These are phyloP conservation scores for Mugil cephalus DNA, from an alignment of 2,113 vertebrate genomes.

Conservation along the genomic window DNA sequence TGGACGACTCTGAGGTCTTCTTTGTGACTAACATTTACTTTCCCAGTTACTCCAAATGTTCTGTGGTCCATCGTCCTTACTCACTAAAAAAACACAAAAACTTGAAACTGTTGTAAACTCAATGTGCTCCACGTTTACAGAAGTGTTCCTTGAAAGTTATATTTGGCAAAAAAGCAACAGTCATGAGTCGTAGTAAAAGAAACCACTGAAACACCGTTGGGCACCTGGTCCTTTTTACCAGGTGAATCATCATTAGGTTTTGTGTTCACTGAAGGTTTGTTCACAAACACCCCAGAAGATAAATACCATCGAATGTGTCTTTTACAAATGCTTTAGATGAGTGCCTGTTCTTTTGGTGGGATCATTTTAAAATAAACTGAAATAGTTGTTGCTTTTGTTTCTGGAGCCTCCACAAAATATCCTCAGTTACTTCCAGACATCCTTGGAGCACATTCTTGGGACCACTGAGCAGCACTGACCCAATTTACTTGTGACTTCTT, in stretches of 20 bases:
- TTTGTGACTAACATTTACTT: constrained; percentile 44
- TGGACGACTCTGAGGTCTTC: constrained; percentile 45
- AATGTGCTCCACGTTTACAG: not conserved
- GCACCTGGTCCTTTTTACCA: not conserved
- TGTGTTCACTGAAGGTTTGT: not conserved
- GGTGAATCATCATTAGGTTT: not conserved
- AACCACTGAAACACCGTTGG: too few species aligned
- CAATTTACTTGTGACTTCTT: not conserved
- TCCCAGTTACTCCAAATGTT: constrained; percentile 26
- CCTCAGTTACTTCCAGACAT: not conserved
- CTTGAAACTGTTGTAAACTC: too few species aligned
- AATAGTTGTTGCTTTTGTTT: too few species aligned
- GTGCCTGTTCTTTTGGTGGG: not conserved
- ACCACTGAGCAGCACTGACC: not conserved
- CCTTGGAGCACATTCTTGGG: not conserved
- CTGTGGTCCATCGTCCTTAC: constrained; percentile 3
- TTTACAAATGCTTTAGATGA: not conserved
- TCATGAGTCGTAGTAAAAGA: too few species aligned
- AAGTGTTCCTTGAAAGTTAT: too few species aligned
- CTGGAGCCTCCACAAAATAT: too few species aligned
- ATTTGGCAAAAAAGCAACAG: too few species aligned
- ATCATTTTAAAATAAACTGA: not conserved
- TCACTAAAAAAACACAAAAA: too few species aligned
- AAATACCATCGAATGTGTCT: too few species aligned
- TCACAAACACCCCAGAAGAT: not conserved